Evolutionary conservation across 2,888 invertebrate genomes (phyloP).

Genomic region (Drosophila macrospina): DNA sequence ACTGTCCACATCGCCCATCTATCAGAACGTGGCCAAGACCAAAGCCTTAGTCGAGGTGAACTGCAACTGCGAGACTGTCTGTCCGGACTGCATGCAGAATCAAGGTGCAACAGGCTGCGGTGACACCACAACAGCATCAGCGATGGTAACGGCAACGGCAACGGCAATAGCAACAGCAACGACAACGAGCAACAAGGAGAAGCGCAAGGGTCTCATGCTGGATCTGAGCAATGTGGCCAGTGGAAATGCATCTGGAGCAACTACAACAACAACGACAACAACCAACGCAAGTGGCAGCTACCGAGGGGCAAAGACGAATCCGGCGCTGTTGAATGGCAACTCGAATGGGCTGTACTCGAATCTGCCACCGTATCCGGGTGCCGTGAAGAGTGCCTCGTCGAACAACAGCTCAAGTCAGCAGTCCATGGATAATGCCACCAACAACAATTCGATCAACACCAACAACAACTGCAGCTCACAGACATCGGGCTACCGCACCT

Average conservation of each 20-base stretch:
- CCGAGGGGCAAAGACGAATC: conserved; percentile 65
- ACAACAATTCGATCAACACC: conserved; percentile 75
- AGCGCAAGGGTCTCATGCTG: conserved; percentile 87
- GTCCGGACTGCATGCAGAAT: conserved; percentile 74
- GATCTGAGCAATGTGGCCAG: conserved; percentile 87
- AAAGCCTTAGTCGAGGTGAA: conserved; percentile 55
- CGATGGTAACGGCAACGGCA: background rate
- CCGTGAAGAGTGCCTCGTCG: conserved; percentile 72
- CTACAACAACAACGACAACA: conserved; percentile 36
- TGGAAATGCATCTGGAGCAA: conserved; percentile 21
- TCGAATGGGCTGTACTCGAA: conserved; percentile 83
- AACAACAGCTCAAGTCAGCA: conserved; percentile 74
- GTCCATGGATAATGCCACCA: conserved; percentile 71
- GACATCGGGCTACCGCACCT: conserved; percentile 81
- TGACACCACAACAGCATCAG: background rate
- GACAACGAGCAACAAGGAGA: conserved; percentile 78
- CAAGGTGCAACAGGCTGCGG: conserved; percentile 14
- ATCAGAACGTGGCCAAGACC: conserved; percentile 68
- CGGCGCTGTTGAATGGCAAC: conserved; percentile 72
- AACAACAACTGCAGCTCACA: conserved; percentile 81
- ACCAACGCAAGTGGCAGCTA: conserved; percentile 46
- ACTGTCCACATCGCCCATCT: conserved; percentile 73
- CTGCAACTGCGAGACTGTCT: conserved; percentile 71
- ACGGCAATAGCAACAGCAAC: background rate
- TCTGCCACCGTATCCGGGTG: conserved; percentile 78